Percentiles rank a stretch among this genome's conserved stretches.
These are phyloP conservation scores for Chinchilla lanigera DNA, from an alignment of 2,113 vertebrate species.

Conservation along the genomic window DNA sequence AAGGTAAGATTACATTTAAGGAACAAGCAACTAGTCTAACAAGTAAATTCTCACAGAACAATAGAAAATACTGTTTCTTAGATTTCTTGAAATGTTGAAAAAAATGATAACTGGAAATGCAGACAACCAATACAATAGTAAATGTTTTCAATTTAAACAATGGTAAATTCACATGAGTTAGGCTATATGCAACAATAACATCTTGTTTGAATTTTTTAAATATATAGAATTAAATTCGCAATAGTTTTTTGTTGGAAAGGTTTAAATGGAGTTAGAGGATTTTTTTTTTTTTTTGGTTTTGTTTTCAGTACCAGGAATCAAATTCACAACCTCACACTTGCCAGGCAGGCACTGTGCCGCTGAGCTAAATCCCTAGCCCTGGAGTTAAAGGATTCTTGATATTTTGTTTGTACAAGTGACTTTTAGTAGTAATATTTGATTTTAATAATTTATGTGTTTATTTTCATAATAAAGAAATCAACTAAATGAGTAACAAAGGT, in stretches of 20 bases:
- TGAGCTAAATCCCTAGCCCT: no score
- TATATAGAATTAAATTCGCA: background rate
- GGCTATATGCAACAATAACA: background rate
- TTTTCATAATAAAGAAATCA: background rate
- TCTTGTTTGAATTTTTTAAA: background rate
- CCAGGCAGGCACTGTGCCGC: no score
- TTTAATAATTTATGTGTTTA: background rate
- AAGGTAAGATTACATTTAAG: background rate
- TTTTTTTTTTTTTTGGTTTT: no score
- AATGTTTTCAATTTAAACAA: no score
- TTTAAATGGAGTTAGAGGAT: no score
- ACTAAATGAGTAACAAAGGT: background rate
- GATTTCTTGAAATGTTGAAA: background rate
- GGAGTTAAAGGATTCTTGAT: background rate
- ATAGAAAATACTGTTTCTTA: background rate
- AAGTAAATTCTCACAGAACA: background rate
- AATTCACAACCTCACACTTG: no score
- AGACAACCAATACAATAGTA: background rate
- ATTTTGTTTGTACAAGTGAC: background rate
- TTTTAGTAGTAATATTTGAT: background rate
- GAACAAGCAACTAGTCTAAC: background rate
- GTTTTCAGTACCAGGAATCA: no score
- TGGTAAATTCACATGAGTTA: background rate
- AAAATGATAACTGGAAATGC: background rate
- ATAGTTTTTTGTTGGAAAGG: background rate